Percentiles rank a stretch among this genome's conserved stretches.
phyloP scores from a whole-genome alignment of 92 coral and sea anemone genomes.

The Bergia puertoricense region DNA sequence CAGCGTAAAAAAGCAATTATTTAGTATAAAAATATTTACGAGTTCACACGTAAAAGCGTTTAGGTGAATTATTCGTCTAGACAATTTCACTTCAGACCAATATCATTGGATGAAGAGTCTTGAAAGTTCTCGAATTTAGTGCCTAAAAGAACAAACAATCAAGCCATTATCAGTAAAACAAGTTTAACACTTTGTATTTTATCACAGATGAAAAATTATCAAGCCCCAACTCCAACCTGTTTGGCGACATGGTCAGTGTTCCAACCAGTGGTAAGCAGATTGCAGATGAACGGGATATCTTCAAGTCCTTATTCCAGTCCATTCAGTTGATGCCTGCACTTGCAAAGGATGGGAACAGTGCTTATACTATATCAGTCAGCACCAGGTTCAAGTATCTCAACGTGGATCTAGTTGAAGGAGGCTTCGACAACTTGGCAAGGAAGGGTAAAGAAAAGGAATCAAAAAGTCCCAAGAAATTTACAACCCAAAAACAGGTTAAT shows the following conservation, averaged over 20 bases:
- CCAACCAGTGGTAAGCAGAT: slow-evolving; percentile 99
- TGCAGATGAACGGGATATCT: slow-evolving; percentile 94
- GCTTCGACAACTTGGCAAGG: slow-evolving; percentile 72
- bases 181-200: background rate
- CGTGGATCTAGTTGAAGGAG: slow-evolving; percentile 82
- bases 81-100: no score
- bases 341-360: slow-evolving; percentile 71
- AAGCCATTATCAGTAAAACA: no score
- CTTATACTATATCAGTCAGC: slow-evolving; percentile 70
- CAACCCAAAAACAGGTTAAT: slow-evolving; percentile 61
- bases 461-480: slow-evolving; percentile 31
- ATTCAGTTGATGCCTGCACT: slow-evolving; percentile 79
- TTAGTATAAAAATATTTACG: no score
- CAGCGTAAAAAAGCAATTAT: no score
- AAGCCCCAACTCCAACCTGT: slow-evolving; percentile 52
- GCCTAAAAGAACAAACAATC: no score
- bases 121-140: no score
- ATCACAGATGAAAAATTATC: slow-evolving; percentile 36
- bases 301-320: slow-evolving; percentile 88
- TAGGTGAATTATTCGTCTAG: no score
- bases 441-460: slow-evolving; percentile 58
- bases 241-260: slow-evolving; percentile 97
- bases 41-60: no score
- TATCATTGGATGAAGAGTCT: no score
- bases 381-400: slow-evolving; percentile 74